Evolutionary conservation across 1,140 invertebrate genomes (phyloP).

Genomic region (Pseudomyrmex dendroicus): DNA sequence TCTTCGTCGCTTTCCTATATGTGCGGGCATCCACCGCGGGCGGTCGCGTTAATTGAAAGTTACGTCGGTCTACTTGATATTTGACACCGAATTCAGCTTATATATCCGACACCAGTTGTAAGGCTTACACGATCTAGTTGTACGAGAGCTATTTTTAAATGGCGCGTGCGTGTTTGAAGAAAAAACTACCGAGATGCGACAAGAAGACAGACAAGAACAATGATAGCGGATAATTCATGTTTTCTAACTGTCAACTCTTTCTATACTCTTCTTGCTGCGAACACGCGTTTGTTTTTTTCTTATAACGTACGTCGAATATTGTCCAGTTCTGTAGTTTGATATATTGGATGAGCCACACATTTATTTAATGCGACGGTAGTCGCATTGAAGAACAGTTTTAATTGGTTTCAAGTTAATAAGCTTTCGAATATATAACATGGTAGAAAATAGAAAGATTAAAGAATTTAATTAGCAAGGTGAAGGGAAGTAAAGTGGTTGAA

Average conservation of each 20-base stretch:
- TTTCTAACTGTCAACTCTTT: slow-evolving; percentile 27
- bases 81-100: slow-evolving; percentile 38
- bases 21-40: slow-evolving; percentile 13
- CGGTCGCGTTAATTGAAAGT: slow-evolving; percentile 44
- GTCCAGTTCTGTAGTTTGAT: too few relatives aligned
- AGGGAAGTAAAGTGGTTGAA: too few relatives aligned
- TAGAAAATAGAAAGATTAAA: background rate
- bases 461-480: background rate
- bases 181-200: slow-evolving; percentile 17
- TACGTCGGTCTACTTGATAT: slow-evolving; percentile 41
- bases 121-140: background rate
- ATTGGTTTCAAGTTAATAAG: background rate
- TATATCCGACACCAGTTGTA: background rate
- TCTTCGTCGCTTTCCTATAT: slow-evolving; percentile 38
- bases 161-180: background rate
- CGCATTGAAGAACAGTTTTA: background rate
- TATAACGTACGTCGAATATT: too few relatives aligned
- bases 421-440: too few relatives aligned
- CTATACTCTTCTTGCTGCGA: background rate
- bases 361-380: background rate
- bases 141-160: slow-evolving; percentile 29
- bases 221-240: slow-evolving; percentile 33
- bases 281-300: slow-evolving; percentile 22
- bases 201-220: slow-evolving; percentile 18
- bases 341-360: background rate